Percentiles rank a stretch among this genome's conserved stretches.
Conservation (phyloP, 2,113 vertebrate species). For the Cichladusa arquata region DNA sequence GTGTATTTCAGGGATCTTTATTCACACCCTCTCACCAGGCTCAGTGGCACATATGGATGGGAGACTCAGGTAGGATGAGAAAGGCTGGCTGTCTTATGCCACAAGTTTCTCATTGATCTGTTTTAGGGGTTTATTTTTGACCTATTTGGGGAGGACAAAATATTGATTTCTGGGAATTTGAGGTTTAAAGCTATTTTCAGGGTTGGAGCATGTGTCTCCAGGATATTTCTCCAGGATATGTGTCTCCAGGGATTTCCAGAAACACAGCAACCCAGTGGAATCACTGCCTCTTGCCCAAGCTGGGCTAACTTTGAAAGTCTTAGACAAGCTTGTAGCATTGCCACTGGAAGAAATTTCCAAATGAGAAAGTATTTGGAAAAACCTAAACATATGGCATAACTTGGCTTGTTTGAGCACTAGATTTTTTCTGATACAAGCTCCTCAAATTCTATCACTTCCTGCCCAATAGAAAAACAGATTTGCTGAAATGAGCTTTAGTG, state of each 20-base stretch:
- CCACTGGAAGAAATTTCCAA: neutral
- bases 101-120: neutral
- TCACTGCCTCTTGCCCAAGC: neutral
- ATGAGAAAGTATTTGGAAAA: neutral
- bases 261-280: neutral
- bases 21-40: slow-evolving; percentile 90
- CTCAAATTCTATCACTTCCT: neutral
- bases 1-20: slow-evolving; percentile 86
- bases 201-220: neutral
- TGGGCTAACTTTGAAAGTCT: neutral
- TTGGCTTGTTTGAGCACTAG: neutral
- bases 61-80: slow-evolving; percentile 77
- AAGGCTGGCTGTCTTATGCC: neutral
- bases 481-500: neutral
- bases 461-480: neutral
- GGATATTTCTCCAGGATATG: neutral
- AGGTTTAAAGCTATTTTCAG: neutral
- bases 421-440: neutral
- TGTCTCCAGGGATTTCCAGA: neutral
- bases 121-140: neutral
- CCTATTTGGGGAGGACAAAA: neutral
- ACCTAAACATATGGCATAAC: neutral
- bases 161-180: neutral
- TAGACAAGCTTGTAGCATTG: neutral
- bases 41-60: slow-evolving; percentile 93